These are phyloP conservation scores for Gibbula magus DNA, from an alignment of 2,888 invertebrate species.

Conservation along the genomic window DNA sequence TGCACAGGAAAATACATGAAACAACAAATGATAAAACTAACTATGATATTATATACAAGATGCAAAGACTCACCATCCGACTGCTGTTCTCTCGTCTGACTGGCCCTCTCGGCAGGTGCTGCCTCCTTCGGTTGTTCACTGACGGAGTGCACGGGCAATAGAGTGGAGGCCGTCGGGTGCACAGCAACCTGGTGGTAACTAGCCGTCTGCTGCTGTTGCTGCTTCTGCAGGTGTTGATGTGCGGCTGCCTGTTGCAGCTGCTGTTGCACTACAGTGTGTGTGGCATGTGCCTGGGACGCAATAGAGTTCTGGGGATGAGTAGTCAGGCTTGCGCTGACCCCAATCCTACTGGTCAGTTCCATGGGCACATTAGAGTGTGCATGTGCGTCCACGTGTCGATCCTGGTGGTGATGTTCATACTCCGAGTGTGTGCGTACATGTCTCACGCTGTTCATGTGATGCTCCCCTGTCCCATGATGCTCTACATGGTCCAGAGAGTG, in stretches of 20 bases:
- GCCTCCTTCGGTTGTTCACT: neutral
- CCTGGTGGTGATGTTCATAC: neutral
- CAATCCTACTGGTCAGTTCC: neutral
- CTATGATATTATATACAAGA: too few relatives aligned
- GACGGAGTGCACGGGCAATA: neutral
- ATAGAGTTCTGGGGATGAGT: neutral
- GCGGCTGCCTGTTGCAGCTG: conserved; percentile 2
- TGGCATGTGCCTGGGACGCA: neutral
- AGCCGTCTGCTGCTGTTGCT: neutral
- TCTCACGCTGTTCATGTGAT: neutral
- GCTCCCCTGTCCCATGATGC: neutral
- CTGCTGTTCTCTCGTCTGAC: neutral
- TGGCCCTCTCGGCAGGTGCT: neutral
- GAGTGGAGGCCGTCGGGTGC: conserved; percentile 1
- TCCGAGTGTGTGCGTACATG: neutral
- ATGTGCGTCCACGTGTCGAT: neutral
- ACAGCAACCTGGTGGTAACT: neutral
- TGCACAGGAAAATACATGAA: too few relatives aligned
- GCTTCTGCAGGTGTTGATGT: neutral
- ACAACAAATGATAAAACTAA: too few relatives aligned
- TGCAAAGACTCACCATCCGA: neutral
- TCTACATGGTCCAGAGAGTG: conserved; percentile 1
- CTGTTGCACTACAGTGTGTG: conserved; percentile 1
- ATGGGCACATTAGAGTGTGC: neutral
- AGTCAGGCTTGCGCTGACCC: neutral